Percentiles rank a stretch among this genome's conserved stretches.
phyloP scores from a whole-genome alignment of 2,888 invertebrate species.

The Augochlorella aurata region DNA sequence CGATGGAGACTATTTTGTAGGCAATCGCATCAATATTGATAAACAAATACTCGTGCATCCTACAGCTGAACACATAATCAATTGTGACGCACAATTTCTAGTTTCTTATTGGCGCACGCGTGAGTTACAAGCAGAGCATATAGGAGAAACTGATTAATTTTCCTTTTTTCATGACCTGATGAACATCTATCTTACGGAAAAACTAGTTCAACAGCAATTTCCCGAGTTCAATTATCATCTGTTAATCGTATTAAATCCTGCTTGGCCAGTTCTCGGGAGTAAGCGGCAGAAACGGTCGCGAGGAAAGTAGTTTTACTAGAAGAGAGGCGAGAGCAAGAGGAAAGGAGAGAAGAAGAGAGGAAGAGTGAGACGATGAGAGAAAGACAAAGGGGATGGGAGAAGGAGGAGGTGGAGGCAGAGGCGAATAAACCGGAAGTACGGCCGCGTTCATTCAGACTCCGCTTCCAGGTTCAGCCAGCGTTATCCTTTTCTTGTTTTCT shows the following conservation, averaged over 20 bases:
- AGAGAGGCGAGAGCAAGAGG: slow-evolving; percentile 2
- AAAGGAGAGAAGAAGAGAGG: slow-evolving; percentile 4
- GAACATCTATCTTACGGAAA: neutral
- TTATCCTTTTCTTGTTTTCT: slow-evolving; percentile 28
- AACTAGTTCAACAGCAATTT: neutral
- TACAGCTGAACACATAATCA: too few species aligned
- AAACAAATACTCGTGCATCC: too few species aligned
- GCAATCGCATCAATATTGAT: too few species aligned
- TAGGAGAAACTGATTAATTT: neutral
- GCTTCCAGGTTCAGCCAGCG: slow-evolving; percentile 61
- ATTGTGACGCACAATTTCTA: neutral
- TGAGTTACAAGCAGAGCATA: neutral
- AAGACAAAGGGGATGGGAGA: slow-evolving; percentile 9
- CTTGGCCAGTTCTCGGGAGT: neutral
- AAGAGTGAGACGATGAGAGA: neutral
- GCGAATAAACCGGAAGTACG: slow-evolving; percentile 72
- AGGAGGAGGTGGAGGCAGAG: slow-evolving; percentile 22
- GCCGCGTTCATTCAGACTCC: slow-evolving; percentile 72
- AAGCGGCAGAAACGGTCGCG: slow-evolving; percentile 8
- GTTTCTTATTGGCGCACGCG: neutral
- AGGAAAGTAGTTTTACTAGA: slow-evolving; percentile 9
- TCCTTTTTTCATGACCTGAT: neutral
- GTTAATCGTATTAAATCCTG: slow-evolving; percentile 40
- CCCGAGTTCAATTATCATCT: slow-evolving; percentile 11
- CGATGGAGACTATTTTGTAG: too few species aligned